Conservation (phyloP, 2,888 invertebrate genomes). For the Scaptomyza cyrtandrae region DNA sequence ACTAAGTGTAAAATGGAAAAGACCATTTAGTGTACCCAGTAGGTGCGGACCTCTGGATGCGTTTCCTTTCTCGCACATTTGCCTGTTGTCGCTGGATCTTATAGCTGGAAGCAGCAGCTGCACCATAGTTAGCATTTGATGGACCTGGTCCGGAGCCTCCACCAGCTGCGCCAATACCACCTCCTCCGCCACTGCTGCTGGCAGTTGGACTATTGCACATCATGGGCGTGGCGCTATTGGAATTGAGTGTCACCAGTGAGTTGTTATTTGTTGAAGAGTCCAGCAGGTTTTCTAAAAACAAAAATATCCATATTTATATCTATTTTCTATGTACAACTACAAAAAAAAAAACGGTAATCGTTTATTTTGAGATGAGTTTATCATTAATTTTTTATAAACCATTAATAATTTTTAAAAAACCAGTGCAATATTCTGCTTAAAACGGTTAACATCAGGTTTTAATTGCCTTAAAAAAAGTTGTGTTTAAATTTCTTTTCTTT, state of each 20-base stretch:
- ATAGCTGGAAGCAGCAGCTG: conserved; percentile 85
- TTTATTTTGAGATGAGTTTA: too few species aligned
- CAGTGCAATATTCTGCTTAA: too few species aligned
- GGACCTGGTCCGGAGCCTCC: conserved; percentile 26
- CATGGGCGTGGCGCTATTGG: conserved; percentile 61
- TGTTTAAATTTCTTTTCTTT: too few species aligned
- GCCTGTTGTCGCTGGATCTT: conserved; percentile 95
- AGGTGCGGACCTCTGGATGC: conserved; percentile 98
- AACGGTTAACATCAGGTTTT: too few species aligned
- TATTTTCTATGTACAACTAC: too few species aligned
- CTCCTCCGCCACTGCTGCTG: conserved; percentile 65
- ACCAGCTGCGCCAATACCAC: conserved; percentile 28
- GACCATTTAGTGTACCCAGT: conserved; percentile 88
- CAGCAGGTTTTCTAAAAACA: conserved; percentile 71
- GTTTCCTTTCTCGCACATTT: conserved; percentile 97
- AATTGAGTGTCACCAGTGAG: conserved; percentile 55
- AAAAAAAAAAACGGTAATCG: too few species aligned
- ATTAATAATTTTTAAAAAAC: too few species aligned
- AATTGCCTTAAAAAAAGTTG: too few species aligned
- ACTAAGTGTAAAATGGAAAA: conserved; percentile 73
- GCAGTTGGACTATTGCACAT: conserved; percentile 79
- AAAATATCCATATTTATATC: conserved; percentile 17
- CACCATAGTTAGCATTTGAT: conserved; percentile 55
- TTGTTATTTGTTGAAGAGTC: conserved; percentile 80
- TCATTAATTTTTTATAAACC: too few species aligned